phyloP scores from a whole-genome alignment of 2,888 invertebrate species.

The Thelaira solivaga region DNA sequence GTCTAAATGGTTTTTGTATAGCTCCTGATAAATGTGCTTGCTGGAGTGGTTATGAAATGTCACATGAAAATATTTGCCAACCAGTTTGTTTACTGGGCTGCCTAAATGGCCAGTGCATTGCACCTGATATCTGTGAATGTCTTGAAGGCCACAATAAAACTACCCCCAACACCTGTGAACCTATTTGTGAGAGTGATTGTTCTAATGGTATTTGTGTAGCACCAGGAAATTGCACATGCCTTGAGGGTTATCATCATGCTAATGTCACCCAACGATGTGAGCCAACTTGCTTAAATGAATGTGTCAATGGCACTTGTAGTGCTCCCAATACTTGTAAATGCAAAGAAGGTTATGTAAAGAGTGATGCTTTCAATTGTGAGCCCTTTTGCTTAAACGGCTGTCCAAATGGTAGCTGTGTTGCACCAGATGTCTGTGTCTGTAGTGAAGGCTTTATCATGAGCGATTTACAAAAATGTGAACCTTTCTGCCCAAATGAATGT shows the following conservation, averaged over 20 bases:
- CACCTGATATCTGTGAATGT: slow-evolving; percentile 68
- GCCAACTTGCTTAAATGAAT: slow-evolving; percentile 61
- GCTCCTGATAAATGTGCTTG: slow-evolving; percentile 79
- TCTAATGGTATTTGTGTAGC: slow-evolving; percentile 82
- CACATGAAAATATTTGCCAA: slow-evolving; percentile 74
- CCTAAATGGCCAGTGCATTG: slow-evolving; percentile 70
- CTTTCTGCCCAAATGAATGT: slow-evolving; percentile 65
- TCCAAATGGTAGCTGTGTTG: slow-evolving; percentile 69
- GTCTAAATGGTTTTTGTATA: slow-evolving; percentile 83
- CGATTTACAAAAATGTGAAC: slow-evolving; percentile 19
- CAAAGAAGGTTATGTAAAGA: slow-evolving; percentile 36
- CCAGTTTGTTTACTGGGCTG: slow-evolving; percentile 70
- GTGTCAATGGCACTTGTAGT: slow-evolving; percentile 68
- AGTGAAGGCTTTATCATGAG: slow-evolving; percentile 67
- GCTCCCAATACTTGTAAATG: slow-evolving; percentile 70
- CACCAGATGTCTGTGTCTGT: slow-evolving; percentile 70
- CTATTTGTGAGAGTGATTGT: slow-evolving; percentile 78
- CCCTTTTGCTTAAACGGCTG: slow-evolving; percentile 64
- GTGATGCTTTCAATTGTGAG: slow-evolving; percentile 17
- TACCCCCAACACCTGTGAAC: slow-evolving; percentile 43
- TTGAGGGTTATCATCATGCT: slow-evolving; percentile 49
- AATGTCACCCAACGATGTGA: slow-evolving; percentile 48
- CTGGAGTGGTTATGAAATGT: slow-evolving; percentile 66
- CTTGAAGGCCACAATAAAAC: background rate
- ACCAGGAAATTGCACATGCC: slow-evolving; percentile 78